Conservation (phyloP, 2,888 invertebrate genomes). For the Macaria notata region DNA sequence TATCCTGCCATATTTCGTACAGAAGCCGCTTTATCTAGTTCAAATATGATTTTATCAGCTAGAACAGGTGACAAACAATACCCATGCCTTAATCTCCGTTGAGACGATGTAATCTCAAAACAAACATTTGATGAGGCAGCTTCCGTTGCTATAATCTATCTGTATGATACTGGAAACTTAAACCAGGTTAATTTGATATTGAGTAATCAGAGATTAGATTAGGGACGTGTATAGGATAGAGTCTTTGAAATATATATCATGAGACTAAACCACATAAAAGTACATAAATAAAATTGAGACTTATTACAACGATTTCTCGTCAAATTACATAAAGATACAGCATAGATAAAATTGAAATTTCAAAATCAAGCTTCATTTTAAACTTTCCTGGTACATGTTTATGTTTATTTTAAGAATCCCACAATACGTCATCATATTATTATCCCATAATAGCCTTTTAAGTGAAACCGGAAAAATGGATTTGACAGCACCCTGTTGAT, state of each 20-base stretch:
- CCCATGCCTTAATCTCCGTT: conserved; percentile 62
- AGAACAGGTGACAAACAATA: conserved; percentile 71
- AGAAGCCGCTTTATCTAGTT: conserved; percentile 59
- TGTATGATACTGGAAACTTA: conserved; percentile 42
- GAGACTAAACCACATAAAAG: too few species aligned
- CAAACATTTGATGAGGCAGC: conserved; percentile 72
- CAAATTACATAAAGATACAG: too few species aligned
- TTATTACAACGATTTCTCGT: too few species aligned
- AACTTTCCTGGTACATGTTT: too few species aligned
- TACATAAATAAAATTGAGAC: too few species aligned
- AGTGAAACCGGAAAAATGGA: conserved; percentile 38
- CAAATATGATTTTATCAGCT: conserved; percentile 71
- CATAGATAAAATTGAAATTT: too few species aligned
- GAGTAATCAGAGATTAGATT: conserved; percentile 41
- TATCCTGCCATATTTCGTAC: conserved; percentile 38
- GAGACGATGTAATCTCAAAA: conserved; percentile 65
- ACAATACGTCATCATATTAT: too few species aligned
- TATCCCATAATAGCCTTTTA: too few species aligned
- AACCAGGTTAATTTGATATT: conserved; percentile 53
- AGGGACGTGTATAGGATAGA: background rate
- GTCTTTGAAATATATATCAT: too few species aligned
- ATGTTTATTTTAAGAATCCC: too few species aligned
- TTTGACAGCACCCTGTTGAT: conserved; percentile 42
- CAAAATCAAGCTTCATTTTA: too few species aligned
- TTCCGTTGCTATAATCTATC: conserved; percentile 74